Percentiles rank a stretch among this genome's conserved stretches.
Evolutionary conservation across 1,140 invertebrate genomes (phyloP).

Genomic region (Heliconius himera): DNA sequence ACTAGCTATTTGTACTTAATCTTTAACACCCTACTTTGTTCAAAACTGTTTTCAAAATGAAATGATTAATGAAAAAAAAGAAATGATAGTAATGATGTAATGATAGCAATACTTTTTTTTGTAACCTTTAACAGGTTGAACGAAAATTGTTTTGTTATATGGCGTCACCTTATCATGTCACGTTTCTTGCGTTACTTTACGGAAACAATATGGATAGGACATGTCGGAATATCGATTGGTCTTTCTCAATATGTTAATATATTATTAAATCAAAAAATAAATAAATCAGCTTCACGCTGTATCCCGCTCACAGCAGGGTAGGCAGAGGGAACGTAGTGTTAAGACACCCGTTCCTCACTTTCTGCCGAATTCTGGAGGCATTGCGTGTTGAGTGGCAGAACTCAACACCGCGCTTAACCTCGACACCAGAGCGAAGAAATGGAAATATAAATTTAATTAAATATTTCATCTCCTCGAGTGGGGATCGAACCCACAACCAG

Average conservation of each 20-base stretch:
- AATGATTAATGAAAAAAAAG: conserved; percentile 11
- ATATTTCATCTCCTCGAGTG: too few relatives aligned
- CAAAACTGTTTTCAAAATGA: conserved; percentile 14
- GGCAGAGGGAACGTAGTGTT: too few relatives aligned
- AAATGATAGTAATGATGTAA: conserved; percentile 9
- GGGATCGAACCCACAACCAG: too few relatives aligned
- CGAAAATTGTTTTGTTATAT: conserved; percentile 26
- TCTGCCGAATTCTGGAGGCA: too few relatives aligned
- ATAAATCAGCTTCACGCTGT: too few relatives aligned
- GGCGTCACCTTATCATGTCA: conserved; percentile 56
- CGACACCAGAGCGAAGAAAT: too few relatives aligned
- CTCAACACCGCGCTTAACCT: too few relatives aligned
- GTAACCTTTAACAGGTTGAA: conserved; percentile 26
- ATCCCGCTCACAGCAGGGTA: too few relatives aligned
- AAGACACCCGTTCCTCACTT: too few relatives aligned
- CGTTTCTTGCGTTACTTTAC: conserved; percentile 46
- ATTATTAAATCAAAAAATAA: too few relatives aligned
- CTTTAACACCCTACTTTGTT: conserved; percentile 13
- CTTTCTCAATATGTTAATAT: conserved; percentile 5
- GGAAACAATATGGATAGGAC: conserved; percentile 23
- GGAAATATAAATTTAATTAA: too few relatives aligned
- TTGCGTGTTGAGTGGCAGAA: too few relatives aligned
- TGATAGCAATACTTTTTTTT: neutral
- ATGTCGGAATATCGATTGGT: neutral
- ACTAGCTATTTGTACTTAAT: neutral